Evolutionary conservation across 2,113 vertebrate genomes (phyloP).

Genomic region (Phrynosoma platyrhinos): DNA sequence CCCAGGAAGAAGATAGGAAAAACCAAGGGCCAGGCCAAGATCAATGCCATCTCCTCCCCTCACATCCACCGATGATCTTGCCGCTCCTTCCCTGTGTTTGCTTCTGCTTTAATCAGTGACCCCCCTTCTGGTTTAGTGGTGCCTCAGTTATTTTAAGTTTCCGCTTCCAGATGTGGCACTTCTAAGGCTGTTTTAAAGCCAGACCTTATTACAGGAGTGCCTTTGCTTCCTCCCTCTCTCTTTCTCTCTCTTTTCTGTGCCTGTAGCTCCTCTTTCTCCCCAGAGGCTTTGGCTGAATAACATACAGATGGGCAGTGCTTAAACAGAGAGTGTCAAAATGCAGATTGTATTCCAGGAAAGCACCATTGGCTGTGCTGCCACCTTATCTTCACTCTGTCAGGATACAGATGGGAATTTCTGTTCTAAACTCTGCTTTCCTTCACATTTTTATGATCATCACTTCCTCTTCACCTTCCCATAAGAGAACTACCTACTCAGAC

Average conservation of each 20-base stretch:
- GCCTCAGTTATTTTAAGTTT: conserved; percentile 72
- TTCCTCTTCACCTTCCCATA: conserved; percentile 76
- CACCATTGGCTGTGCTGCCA: conserved; percentile 61
- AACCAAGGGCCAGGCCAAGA: conserved; percentile 64
- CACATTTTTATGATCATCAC: conserved; percentile 68
- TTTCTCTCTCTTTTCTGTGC: conserved; percentile 48
- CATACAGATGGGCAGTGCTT: conserved; percentile 70
- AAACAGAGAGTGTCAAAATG: conserved; percentile 72
- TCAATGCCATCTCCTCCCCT: conserved; percentile 77
- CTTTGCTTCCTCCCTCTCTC: conserved; percentile 68
- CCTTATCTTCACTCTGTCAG: conserved; percentile 72
- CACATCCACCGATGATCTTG: conserved; percentile 70
- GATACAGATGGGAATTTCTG: conserved; percentile 63
- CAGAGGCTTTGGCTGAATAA: conserved; percentile 72
- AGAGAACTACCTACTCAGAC: conserved; percentile 75
- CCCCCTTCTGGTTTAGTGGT: conserved; percentile 62
- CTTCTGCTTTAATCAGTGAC: conserved; percentile 63
- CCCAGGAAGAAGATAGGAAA: conserved; percentile 72
- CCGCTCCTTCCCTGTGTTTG: conserved; percentile 56
- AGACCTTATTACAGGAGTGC: conserved; percentile 53
- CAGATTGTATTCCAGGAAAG: conserved; percentile 68
- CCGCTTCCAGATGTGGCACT: conserved; percentile 77
- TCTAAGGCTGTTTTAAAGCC: conserved; percentile 63
- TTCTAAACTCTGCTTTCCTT: conserved; percentile 70
- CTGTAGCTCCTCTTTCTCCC: conserved; percentile 71